Conservation (phyloP, 2,113 vertebrate genomes). For the Pachypanchax playfairii region DNA sequence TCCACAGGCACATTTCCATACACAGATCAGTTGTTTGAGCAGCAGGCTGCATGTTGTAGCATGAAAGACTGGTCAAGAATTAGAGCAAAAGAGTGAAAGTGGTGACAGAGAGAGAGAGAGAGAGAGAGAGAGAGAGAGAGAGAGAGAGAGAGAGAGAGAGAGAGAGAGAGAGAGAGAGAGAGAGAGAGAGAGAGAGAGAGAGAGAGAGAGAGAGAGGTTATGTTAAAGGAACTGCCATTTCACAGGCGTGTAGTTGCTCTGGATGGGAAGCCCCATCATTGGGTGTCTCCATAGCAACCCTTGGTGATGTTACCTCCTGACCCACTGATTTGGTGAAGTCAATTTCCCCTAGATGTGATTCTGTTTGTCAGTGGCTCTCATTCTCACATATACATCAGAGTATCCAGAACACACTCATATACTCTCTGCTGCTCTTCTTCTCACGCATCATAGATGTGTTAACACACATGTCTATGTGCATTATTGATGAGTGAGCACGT, state of each 20-base stretch:
- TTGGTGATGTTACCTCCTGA: slow-evolving; percentile 80
- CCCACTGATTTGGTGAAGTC: slow-evolving; percentile 78
- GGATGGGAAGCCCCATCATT: slow-evolving; percentile 72
- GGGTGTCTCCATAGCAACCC: slow-evolving; percentile 83
- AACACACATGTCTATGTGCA: slow-evolving; percentile 90
- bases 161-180: slow-evolving; percentile 10
- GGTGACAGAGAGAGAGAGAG: slow-evolving; percentile 20
- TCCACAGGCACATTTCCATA: slow-evolving; percentile 62
- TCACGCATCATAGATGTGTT: slow-evolving; percentile 84
- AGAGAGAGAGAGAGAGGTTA: slow-evolving; percentile 51
- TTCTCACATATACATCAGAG: slow-evolving; percentile 1
- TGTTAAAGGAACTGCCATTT: slow-evolving; percentile 71
- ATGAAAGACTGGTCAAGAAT: slow-evolving; percentile 36
- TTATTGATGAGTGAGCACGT: slow-evolving; percentile 88
- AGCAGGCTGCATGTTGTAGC: slow-evolving; percentile 33
- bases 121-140: background rate
- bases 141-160: background rate
- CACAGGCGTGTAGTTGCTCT: slow-evolving; percentile 66
- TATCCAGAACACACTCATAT: background rate
- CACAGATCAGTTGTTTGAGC: slow-evolving; percentile 38
- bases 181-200: background rate
- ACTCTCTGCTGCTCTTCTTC: slow-evolving; percentile 17
- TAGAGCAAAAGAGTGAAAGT: slow-evolving; percentile 37
- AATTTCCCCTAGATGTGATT: slow-evolving; percentile 74
- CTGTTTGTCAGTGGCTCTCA: slow-evolving; percentile 60